Conservation (phyloP, 2,113 vertebrate genomes). For the Dicrurus megarhynchus region DNA sequence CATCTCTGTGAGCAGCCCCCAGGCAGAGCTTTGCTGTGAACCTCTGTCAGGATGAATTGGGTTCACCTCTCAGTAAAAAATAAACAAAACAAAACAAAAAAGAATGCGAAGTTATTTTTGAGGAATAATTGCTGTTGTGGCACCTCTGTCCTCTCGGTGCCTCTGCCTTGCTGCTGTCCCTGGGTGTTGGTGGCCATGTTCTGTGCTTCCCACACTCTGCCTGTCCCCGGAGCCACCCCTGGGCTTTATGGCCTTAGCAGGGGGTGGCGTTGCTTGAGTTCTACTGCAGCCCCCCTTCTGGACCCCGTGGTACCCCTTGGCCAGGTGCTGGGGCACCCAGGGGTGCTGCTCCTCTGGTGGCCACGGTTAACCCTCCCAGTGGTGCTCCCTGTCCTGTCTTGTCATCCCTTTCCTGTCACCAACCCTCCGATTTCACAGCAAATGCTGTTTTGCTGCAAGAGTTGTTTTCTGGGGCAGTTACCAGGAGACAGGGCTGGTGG, state of each 20-base stretch:
- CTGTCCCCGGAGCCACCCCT: not conserved
- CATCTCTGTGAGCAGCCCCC: not conserved
- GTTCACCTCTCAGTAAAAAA: not conserved
- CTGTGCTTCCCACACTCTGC: not conserved
- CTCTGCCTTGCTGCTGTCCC: not conserved
- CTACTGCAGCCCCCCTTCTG: not conserved
- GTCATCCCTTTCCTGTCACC: not conserved
- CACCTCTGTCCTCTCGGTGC: not conserved
- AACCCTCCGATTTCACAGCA: not conserved
- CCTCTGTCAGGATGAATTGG: slow-evolving; percentile 3
- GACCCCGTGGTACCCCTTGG: not conserved
- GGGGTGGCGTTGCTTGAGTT: not conserved
- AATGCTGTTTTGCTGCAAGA: not conserved
- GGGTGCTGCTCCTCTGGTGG: not conserved
- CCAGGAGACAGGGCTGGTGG: not conserved
- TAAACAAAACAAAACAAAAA: not conserved
- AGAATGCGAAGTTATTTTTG: not conserved
- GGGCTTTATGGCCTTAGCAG: not conserved
- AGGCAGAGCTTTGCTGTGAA: not conserved
- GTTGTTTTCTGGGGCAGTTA: not conserved
- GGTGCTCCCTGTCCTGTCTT: not conserved
- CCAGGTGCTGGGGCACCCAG: not conserved
- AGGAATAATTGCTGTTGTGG: not conserved
- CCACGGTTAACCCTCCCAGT: fast-evolving
- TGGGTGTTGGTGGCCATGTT: fast-evolving